These are phyloP conservation scores for Brachionus rotundiformis DNA, from an alignment of 1,140 invertebrate genomes.

Conservation along the genomic window DNA sequence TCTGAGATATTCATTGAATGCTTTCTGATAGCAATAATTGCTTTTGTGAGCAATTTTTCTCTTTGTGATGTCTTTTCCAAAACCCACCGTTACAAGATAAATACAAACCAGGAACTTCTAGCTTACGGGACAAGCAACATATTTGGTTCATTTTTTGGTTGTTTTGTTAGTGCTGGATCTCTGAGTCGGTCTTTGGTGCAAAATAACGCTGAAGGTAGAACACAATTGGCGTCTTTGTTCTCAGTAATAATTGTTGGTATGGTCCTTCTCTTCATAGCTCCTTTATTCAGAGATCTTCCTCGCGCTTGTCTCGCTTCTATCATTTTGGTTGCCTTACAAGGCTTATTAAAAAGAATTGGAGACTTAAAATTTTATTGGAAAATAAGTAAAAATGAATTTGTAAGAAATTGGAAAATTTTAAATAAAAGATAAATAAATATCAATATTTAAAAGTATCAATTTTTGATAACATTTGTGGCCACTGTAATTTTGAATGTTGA, in stretches of 20 bases:
- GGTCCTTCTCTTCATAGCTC: constrained; percentile 66
- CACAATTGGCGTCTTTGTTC: constrained; percentile 57
- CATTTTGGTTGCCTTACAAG: constrained; percentile 65
- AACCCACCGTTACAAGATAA: constrained; percentile 81
- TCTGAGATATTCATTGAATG: neutral
- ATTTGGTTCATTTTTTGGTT: constrained; percentile 66
- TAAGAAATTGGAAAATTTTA: neutral
- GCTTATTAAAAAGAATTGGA: constrained; percentile 64
- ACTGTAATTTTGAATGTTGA: constrained; percentile 53
- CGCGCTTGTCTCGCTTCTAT: constrained; percentile 61
- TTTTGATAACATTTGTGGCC: constrained; percentile 51
- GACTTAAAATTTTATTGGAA: constrained; percentile 57
- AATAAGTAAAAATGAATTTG: constrained; percentile 60
- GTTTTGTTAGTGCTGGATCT: constrained; percentile 67
- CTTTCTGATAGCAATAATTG: constrained; percentile 75
- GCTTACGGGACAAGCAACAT: constrained; percentile 66
- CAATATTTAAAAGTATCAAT: constrained; percentile 54
- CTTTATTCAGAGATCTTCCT: constrained; percentile 63
- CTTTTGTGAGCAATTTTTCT: constrained; percentile 85
- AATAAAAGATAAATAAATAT: neutral
- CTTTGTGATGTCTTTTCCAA: constrained; percentile 87
- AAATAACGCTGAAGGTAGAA: constrained; percentile 64
- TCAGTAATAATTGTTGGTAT: constrained; percentile 62
- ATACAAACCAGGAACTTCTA: constrained; percentile 77
- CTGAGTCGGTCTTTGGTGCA: constrained; percentile 65